phyloP scores from a whole-genome alignment of 1,140 invertebrate species.

The Mesaphorura yosii region DNA sequence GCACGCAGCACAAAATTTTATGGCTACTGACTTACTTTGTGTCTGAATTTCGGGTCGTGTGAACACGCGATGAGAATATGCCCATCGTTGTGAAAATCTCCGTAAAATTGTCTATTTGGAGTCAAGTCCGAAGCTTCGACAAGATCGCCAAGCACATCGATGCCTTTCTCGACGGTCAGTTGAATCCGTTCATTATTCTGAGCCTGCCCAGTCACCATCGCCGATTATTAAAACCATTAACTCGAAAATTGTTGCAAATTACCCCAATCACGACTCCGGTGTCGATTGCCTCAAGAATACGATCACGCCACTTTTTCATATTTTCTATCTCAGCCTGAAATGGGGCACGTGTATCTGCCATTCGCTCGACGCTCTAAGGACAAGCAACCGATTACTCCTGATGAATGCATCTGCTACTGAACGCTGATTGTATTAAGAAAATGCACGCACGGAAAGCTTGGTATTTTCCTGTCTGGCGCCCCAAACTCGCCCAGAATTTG shows the following conservation, averaged over 20 bases:
- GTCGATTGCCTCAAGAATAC: constrained; percentile 61
- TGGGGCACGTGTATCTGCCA: not conserved
- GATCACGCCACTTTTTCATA: constrained; percentile 59
- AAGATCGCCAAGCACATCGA: constrained; percentile 67
- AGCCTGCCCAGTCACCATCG: too few species aligned
- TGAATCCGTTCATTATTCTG: not conserved
- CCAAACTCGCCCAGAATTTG: constrained; percentile 25
- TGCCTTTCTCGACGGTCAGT: constrained; percentile 44
- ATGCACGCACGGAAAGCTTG: not conserved
- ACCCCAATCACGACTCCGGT: constrained; percentile 43
- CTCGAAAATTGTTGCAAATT: constrained; percentile 4
- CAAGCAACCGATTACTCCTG: too few species aligned
- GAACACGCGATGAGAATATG: constrained; percentile 52
- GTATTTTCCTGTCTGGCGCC: constrained; percentile 24
- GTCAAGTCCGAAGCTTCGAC: constrained; percentile 59
- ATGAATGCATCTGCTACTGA: too few species aligned
- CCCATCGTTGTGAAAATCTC: constrained; percentile 57
- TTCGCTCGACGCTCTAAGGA: constrained; percentile 26
- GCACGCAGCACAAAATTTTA: not conserved
- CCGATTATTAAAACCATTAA: too few species aligned
- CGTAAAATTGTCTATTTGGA: constrained; percentile 54
- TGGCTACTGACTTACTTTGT: constrained; percentile 29
- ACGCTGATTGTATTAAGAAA: too few species aligned
- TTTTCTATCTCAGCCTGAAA: constrained; percentile 40
- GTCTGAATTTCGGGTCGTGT: constrained; percentile 53